Conservation (phyloP, 2,888 invertebrate species). For the Sesamia inferens region DNA sequence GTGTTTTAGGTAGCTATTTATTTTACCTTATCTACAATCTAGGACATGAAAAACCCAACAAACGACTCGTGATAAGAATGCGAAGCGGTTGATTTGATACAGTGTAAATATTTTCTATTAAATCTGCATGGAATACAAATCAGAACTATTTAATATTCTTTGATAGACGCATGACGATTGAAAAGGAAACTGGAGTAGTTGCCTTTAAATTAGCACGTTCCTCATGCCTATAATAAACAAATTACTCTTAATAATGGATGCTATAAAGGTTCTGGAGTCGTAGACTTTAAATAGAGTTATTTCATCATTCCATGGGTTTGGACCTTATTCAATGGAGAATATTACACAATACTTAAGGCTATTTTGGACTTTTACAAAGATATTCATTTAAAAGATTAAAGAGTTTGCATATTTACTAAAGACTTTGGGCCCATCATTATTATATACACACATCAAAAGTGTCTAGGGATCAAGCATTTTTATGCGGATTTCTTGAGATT, state of each 20-base stretch:
- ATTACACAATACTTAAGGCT: not conserved
- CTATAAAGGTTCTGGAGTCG: conserved; percentile 19
- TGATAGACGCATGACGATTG: not conserved
- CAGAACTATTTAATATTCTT: conserved; percentile 40
- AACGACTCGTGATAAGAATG: conserved; percentile 18
- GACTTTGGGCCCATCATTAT: no score
- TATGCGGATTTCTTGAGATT: no score
- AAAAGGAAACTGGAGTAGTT: conserved; percentile 32
- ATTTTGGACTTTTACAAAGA: not conserved
- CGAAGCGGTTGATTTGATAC: conserved; percentile 39
- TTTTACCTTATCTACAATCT: conserved; percentile 28
- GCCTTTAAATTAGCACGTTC: conserved; percentile 28
- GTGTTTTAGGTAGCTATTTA: conserved; percentile 9
- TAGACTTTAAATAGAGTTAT: conserved; percentile 24
- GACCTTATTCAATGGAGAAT: not conserved
- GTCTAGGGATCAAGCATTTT: no score
- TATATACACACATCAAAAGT: no score
- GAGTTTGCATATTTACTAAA: not conserved
- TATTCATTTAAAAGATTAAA: not conserved
- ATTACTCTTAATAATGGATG: conserved; percentile 32
- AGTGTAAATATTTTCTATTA: conserved; percentile 48
- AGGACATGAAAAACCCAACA: conserved; percentile 34
- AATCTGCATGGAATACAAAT: conserved; percentile 28
- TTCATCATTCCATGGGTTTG: not conserved
- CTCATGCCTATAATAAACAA: conserved; percentile 13